Conservation (phyloP, 2,888 invertebrate species). For the Xanthia icteritia region DNA sequence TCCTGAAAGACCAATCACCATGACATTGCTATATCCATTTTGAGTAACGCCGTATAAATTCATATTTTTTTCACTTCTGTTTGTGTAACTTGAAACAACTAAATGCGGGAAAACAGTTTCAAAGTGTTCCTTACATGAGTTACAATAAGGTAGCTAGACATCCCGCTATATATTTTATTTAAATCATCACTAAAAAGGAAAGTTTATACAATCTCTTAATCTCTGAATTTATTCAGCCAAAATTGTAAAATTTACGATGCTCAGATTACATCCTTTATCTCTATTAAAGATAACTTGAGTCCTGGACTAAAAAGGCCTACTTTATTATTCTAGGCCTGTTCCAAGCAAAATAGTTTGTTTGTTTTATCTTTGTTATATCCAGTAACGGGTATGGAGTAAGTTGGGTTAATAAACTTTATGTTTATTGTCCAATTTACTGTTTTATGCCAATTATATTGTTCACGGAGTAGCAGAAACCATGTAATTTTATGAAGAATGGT, state of each 20-base stretch:
- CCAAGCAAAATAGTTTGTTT: constrained; percentile 33
- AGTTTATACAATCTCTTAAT: constrained; percentile 25
- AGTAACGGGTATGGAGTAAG: constrained; percentile 30
- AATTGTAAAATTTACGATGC: constrained; percentile 40
- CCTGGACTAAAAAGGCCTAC: constrained; percentile 32
- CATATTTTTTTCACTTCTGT: too few species aligned
- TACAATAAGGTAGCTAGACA: constrained; percentile 1
- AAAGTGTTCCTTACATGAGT: neutral
- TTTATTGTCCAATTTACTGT: constrained; percentile 46
- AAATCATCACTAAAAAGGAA: constrained; percentile 22
- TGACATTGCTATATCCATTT: neutral
- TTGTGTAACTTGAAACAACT: neutral
- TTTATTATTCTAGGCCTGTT: constrained; percentile 41
- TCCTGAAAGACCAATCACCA: neutral
- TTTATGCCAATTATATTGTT: constrained; percentile 36
- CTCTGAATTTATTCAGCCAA: constrained; percentile 36
- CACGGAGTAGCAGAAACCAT: constrained; percentile 4
- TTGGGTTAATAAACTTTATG: constrained; percentile 50
- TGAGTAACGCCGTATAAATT: neutral
- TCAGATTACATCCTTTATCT: constrained; percentile 41
- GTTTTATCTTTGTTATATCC: constrained; percentile 42
- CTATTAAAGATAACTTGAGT: constrained; percentile 38
- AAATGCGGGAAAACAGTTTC: too few species aligned
- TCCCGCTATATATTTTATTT: neutral
- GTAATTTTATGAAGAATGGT: constrained; percentile 6